phyloP scores from a whole-genome alignment of 2,797 vertebrate species.

The Coracias cyanogaster region DNA sequence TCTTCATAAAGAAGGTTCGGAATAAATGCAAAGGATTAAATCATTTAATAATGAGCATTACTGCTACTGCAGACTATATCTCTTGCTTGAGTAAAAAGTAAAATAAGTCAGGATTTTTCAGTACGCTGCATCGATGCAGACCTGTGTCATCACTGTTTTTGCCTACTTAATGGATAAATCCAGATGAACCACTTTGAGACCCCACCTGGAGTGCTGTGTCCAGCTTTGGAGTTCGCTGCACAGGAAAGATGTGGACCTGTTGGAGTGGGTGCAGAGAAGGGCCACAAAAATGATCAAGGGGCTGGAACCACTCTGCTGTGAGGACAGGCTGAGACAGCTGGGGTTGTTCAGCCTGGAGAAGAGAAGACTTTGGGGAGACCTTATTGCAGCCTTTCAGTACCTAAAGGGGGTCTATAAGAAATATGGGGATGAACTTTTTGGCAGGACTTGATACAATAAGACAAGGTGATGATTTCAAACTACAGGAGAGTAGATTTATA shows the following conservation, averaged over 20 bases:
- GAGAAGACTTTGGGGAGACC: background rate
- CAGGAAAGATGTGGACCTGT: background rate
- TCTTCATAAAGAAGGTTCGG: background rate
- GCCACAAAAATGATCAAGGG: background rate
- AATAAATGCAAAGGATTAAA: background rate
- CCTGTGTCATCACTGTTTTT: fast-evolving
- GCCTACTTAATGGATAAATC: background rate
- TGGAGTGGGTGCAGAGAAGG: background rate
- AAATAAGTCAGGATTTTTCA: background rate
- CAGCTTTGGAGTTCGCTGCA: background rate
- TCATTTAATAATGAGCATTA: background rate
- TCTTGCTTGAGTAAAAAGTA: background rate
- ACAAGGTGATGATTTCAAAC: background rate
- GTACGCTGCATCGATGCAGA: background rate
- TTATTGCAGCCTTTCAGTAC: background rate
- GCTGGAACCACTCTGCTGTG: background rate
- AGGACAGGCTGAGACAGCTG: background rate
- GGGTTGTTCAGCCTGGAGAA: background rate
- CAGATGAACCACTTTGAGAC: background rate
- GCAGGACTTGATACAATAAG: too few relatives aligned
- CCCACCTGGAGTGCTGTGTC: background rate
- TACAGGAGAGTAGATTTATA: background rate
- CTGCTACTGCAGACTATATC: background rate
- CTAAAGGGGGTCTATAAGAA: background rate
- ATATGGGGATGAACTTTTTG: background rate